Base-by-base conservation (phyloP, 2,888 invertebrate genomes). In the Drosophila tanythrix region DNA sequence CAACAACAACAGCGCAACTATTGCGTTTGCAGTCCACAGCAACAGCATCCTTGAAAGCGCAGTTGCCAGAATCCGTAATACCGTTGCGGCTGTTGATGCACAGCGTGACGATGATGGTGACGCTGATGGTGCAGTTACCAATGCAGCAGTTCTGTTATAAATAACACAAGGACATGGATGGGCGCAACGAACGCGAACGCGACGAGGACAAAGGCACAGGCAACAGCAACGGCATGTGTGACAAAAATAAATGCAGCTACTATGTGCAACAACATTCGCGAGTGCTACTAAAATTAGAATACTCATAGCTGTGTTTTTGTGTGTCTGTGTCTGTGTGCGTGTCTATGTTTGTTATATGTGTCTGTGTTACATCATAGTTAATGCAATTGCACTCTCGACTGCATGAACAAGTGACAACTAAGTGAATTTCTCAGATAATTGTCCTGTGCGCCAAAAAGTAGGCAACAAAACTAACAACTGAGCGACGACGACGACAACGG, bases 91-190 rank as follows among this genome's bases (percentile, higher is more conserved):
- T 63, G 63, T 56, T 80, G 83, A 70, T 62, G 55, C 56, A 70
- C 36, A 66, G 62, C 58, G 35, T 43, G 46, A 59, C 46, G 46
- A 46, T 74, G 63, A 64, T 35, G 55, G 61, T 62, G 79, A 55
- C 56, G 72, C 40, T 62, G 64, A 64, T 81, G 77, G 71, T 77
- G 75, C 82, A 72, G 58, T 56, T 69, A 69, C 68, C 75, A 70
- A 61, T 70, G 73, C 82, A 70, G 52, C 70, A 67, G 29, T 25
- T 46, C 48, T 53, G 67, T 58, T 90, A 90, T 79, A 90, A 90
- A 90, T 90, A 88, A 90, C 83, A 74, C 87, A 88, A 88, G 87
- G 90, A 90, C 90, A 82, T 86, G 86, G 79, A 69, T 65, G 81
- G 88, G 83, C 88, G 75, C 85, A 81, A 79, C 69, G 83, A 79